Conservation (phyloP, 92 coral and sea anemone species). For the Metridium senile region DNA sequence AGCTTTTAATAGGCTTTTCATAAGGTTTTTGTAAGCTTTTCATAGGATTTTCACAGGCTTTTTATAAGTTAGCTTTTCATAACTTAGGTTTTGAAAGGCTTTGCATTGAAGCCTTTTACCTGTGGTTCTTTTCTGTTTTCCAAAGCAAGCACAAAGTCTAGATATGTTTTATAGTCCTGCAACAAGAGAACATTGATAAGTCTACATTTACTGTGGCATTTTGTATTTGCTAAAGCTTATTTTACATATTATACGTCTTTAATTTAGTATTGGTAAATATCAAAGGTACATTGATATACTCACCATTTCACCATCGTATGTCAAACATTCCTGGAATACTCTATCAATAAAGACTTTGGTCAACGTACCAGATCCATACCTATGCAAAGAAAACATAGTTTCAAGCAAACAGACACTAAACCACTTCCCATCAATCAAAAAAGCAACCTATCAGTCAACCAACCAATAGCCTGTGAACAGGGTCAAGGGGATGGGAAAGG, state of each 20-base stretch:
- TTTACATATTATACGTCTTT: background rate
- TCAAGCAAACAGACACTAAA: background rate
- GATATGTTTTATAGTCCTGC: constrained; percentile 95
- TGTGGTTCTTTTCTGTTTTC: constrained; percentile 99
- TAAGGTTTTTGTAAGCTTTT: no score
- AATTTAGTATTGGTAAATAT: background rate
- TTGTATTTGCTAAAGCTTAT: no score
- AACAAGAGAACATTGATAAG: constrained; percentile 1
- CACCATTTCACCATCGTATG: constrained; percentile 99
- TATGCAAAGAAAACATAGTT: constrained; percentile 7
- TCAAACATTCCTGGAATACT: constrained; percentile 94
- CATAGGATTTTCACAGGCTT: no score
- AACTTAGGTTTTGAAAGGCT: no score
- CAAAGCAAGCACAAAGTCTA: constrained; percentile 95
- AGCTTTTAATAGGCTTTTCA: no score
- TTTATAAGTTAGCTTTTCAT: no score
- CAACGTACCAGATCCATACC: constrained; percentile 97
- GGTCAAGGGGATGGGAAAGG: no score
- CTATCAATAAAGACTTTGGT: constrained; percentile 94
- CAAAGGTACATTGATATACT: constrained; percentile 3
- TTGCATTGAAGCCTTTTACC: no score
- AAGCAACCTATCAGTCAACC: background rate
- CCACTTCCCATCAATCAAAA: background rate
- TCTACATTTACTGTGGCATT: no score
- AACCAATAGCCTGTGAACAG: background rate